These are phyloP conservation scores for Aphodius granarius DNA, from an alignment of 2,888 invertebrate genomes.

Conservation along the genomic window DNA sequence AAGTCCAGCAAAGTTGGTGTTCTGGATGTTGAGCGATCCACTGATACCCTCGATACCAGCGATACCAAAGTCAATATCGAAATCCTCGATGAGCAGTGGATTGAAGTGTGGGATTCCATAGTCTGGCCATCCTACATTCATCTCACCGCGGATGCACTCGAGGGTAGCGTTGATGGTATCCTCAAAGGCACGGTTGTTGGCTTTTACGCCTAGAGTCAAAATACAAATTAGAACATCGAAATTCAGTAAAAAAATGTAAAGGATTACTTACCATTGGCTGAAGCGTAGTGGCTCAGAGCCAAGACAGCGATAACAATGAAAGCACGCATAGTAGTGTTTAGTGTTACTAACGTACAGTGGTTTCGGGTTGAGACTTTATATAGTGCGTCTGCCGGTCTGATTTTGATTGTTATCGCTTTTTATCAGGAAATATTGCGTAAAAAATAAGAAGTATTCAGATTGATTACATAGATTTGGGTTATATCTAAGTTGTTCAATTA, in stretches of 20 bases:
- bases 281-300: conserved; percentile 9
- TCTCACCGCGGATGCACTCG: conserved; percentile 18
- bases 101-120: conserved; percentile 15
- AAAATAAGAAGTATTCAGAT: too few relatives aligned
- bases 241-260: not conserved
- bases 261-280: not conserved
- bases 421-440: not conserved
- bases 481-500: too few relatives aligned
- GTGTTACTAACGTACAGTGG: not conserved
- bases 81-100: not conserved
- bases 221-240: not conserved
- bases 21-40: conserved; percentile 2
- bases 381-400: not conserved
- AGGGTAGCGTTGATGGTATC: conserved; percentile 9
- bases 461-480: too few relatives aligned
- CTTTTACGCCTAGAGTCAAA: not conserved
- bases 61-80: not conserved
- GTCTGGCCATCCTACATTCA: conserved; percentile 13
- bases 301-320: conserved; percentile 6
- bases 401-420: not conserved
- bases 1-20: conserved; percentile 8
- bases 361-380: not conserved
- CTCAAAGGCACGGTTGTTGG: conserved; percentile 14
- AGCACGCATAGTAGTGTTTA: conserved; percentile 6
- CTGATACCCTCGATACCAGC: conserved; percentile 15